Conservation (phyloP, 1,140 invertebrate species). For the Drosophila repleta region DNA sequence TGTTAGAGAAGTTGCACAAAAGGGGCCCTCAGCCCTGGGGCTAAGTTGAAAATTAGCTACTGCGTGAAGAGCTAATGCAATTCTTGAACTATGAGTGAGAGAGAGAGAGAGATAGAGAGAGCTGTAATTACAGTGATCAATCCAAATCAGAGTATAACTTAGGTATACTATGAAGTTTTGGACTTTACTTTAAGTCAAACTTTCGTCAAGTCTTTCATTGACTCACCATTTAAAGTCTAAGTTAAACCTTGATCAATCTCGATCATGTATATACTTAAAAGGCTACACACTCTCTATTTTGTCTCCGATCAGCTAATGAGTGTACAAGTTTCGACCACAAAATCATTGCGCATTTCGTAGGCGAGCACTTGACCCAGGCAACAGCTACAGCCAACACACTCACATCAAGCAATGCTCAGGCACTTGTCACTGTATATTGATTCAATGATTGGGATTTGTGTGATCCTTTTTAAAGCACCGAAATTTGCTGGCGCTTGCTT, state of each 20-base stretch:
- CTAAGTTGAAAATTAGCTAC: slow-evolving; percentile 2
- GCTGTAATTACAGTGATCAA: too few relatives aligned
- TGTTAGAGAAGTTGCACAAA: not conserved
- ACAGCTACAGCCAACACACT: slow-evolving; percentile 42
- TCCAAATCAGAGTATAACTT: too few relatives aligned
- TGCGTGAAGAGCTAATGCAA: too few relatives aligned
- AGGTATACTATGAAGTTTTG: too few relatives aligned
- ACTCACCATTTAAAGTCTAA: too few relatives aligned
- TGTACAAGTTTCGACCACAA: slow-evolving; percentile 18
- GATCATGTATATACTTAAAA: too few relatives aligned
- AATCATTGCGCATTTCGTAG: slow-evolving; percentile 57
- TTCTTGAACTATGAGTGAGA: too few relatives aligned
- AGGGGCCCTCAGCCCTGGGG: not conserved
- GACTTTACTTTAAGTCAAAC: too few relatives aligned
- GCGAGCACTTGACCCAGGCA: slow-evolving; percentile 51
- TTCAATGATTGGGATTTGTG: slow-evolving; percentile 78
- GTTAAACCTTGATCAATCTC: too few relatives aligned
- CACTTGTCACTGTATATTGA: slow-evolving; percentile 77
- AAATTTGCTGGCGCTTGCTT: slow-evolving; percentile 58
- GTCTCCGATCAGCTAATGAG: slow-evolving; percentile 37
- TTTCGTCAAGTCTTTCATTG: too few relatives aligned
- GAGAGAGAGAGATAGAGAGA: too few relatives aligned
- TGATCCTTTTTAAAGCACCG: slow-evolving; percentile 74
- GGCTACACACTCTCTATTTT: too few relatives aligned
- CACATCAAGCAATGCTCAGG: slow-evolving; percentile 14